Evolutionary conservation across 2,113 vertebrate species (phyloP).

Genomic region (Pollachius pollachius): DNA sequence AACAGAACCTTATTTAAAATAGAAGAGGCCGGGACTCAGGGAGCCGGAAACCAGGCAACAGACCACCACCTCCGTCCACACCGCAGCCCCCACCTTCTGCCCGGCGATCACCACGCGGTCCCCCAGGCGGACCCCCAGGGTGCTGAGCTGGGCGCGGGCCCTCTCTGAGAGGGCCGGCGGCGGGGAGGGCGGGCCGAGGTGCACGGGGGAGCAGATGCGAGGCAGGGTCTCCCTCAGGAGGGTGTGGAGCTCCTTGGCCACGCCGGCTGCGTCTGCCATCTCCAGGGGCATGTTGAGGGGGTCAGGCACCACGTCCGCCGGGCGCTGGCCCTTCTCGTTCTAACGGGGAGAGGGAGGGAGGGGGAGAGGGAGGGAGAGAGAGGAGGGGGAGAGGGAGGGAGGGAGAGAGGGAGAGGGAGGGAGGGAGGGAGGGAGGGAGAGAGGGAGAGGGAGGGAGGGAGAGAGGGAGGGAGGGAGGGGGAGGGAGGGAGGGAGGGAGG

Average conservation of each 20-base stretch:
- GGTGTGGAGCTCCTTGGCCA: conserved; percentile 86
- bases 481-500: not conserved
- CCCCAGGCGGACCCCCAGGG: conserved; percentile 84
- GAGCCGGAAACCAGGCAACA: too few relatives aligned
- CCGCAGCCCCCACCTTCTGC: conserved; percentile 83
- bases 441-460: conserved; percentile 10
- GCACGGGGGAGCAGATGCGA: conserved; percentile 68
- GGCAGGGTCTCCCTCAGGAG: conserved; percentile 82
- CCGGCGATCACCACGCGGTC: conserved; percentile 93
- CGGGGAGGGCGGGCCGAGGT: conserved; percentile 62
- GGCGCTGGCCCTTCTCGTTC: conserved; percentile 90
- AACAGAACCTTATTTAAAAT: too few relatives aligned
- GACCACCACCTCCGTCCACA: too few relatives aligned
- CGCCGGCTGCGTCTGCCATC: conserved; percentile 88
- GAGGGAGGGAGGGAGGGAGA: not conserved
- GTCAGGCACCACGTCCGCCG: conserved; percentile 90
- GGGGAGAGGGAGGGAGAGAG: not conserved
- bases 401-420: not conserved
- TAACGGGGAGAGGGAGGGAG: conserved; percentile 46
- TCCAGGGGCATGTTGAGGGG: conserved; percentile 92
- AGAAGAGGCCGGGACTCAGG: too few relatives aligned
- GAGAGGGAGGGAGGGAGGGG: not conserved
- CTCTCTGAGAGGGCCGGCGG: conserved; percentile 63
- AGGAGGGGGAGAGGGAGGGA: not conserved
- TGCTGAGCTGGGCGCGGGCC: conserved; percentile 75